phyloP scores from a whole-genome alignment of 1,140 invertebrate genomes.

The Kradibia gibbosae region DNA sequence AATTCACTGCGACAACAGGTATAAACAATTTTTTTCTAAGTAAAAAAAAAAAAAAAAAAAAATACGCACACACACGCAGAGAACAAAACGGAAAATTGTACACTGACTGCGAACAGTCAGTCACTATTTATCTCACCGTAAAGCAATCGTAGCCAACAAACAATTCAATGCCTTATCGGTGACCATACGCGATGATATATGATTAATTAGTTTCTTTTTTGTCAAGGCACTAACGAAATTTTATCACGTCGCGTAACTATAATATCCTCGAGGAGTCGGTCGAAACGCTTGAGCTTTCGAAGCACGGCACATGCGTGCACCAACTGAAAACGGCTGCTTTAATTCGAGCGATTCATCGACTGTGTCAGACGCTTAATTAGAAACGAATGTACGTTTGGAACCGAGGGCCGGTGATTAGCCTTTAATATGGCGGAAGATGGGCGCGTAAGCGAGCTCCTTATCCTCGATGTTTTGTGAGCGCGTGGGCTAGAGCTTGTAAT shows the following conservation, averaged over 20 bases:
- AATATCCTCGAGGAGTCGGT: slow-evolving; percentile 18
- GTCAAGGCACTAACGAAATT: slow-evolving; percentile 9
- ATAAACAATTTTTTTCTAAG: too few species aligned
- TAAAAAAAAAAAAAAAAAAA: too few species aligned
- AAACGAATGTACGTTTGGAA: slow-evolving; percentile 58
- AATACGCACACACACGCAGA: too few species aligned
- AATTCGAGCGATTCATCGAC: slow-evolving; percentile 52
- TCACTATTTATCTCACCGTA: neutral
- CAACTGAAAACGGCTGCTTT: slow-evolving; percentile 44
- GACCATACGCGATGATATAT: neutral
- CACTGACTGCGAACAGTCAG: neutral
- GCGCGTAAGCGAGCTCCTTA: neutral
- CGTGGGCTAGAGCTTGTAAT: neutral
- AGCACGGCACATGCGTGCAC: slow-evolving; percentile 10
- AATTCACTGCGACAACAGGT: too few species aligned
- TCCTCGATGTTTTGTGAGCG: neutral
- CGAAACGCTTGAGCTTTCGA: neutral
- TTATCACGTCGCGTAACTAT: slow-evolving; percentile 21
- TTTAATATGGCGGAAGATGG: slow-evolving; percentile 56
- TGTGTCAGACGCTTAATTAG: slow-evolving; percentile 58
- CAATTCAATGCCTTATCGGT: neutral
- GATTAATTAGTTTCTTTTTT: slow-evolving; percentile 25
- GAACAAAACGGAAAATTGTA: too few species aligned
- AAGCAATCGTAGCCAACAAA: neutral
- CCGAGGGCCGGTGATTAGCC: slow-evolving; percentile 57